Evolutionary conservation across 2,113 vertebrate genomes (phyloP).

Genomic region (Brienomyrus longianalis): DNA sequence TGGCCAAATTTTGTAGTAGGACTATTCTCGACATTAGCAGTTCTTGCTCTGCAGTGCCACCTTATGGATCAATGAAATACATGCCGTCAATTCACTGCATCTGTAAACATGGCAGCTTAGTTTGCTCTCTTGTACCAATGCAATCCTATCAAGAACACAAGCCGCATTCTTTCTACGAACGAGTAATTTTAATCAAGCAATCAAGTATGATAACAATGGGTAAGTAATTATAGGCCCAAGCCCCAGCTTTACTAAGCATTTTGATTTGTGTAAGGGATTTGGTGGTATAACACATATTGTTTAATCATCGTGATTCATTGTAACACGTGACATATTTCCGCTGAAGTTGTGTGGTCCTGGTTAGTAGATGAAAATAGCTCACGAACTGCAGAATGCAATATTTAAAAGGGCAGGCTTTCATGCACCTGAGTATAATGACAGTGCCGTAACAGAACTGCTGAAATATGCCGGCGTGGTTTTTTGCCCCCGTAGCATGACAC

Average conservation of each 20-base stretch:
- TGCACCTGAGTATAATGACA: not conserved
- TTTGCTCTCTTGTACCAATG: not conserved
- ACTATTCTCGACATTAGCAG: not conserved
- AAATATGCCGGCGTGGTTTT: not conserved
- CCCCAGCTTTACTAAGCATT: not conserved
- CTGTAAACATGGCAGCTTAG: not conserved
- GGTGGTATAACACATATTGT: not conserved
- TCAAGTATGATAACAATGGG: not conserved
- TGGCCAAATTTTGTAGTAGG: not conserved
- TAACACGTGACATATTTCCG: not conserved
- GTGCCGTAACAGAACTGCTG: not conserved
- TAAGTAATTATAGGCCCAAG: not conserved
- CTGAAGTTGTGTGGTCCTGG: not conserved
- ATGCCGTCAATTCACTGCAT: not conserved
- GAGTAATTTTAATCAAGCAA: not conserved
- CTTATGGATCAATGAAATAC: not conserved
- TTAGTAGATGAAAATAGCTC: not conserved
- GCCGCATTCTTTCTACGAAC: not conserved
- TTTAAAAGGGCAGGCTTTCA: not conserved
- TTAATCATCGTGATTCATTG: not conserved
- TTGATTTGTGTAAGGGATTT: not conserved
- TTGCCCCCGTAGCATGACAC: not conserved
- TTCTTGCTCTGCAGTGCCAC: not conserved
- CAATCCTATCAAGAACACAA: not conserved
- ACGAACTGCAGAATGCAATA: not conserved